These are phyloP conservation scores for Xestobium rufovillosum DNA, from an alignment of 2,888 invertebrate genomes.

Conservation along the genomic window DNA sequence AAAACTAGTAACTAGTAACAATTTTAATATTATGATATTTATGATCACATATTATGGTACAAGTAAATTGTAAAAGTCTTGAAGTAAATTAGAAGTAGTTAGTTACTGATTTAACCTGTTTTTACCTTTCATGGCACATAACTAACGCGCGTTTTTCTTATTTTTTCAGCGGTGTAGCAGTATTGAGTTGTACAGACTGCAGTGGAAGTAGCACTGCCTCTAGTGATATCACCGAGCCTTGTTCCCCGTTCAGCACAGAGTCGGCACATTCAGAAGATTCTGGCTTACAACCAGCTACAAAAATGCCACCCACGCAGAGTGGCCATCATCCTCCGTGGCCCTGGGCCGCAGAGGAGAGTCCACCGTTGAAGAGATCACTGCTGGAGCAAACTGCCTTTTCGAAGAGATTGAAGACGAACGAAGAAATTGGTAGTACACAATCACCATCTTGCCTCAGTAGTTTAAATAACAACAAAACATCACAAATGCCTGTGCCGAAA, in stretches of 20 bases:
- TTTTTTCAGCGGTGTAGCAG: conserved; percentile 74
- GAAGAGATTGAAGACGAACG: conserved; percentile 31
- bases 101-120: no score
- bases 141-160: no score
- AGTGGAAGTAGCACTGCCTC: conserved; percentile 49
- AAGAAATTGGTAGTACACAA: conserved; percentile 27
- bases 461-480: conserved; percentile 15
- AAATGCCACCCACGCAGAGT: conserved; percentile 37
- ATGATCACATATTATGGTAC: no score
- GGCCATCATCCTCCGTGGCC: conserved; percentile 33
- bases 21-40: no score
- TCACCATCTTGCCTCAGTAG: conserved; percentile 35
- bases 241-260: conserved; percentile 72
- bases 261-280: conserved; percentile 45
- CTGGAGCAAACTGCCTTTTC: conserved; percentile 30
- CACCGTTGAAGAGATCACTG: conserved; percentile 23
- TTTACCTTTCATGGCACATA: no score
- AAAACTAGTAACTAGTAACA: no score
- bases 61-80: no score
- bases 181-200: conserved; percentile 68
- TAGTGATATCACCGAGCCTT: conserved; percentile 81
- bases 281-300: conserved; percentile 31
- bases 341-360: conserved; percentile 30
- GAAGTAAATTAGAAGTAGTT: no score
- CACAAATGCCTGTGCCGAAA: no score